phyloP scores from a whole-genome alignment of 1,140 invertebrate genomes.

The Pseudomyrmex gracilis region DNA sequence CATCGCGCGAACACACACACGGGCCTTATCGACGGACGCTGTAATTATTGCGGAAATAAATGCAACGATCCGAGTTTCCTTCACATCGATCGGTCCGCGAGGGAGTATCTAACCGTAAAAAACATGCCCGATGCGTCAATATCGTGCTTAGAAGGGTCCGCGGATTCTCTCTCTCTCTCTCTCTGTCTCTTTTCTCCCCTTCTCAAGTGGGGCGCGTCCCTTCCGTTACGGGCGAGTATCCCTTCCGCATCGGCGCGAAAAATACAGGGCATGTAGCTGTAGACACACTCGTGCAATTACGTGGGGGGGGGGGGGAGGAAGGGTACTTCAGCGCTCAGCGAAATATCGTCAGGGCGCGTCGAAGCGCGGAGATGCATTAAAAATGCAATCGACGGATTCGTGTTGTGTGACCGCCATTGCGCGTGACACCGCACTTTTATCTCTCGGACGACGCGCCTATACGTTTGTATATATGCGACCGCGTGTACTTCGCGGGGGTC shows the following conservation, averaged over 20 bases:
- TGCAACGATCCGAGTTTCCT: constrained; percentile 62
- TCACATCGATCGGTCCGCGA: constrained; percentile 59
- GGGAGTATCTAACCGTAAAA: constrained; percentile 65
- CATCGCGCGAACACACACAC: neutral
- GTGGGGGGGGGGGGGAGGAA: too few relatives aligned
- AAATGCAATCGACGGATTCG: constrained; percentile 31
- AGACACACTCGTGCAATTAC: constrained; percentile 51
- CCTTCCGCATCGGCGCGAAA: constrained; percentile 64
- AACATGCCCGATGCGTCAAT: constrained; percentile 60
- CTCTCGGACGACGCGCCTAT: neutral
- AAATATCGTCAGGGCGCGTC: constrained; percentile 31
- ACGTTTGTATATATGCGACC: constrained; percentile 44
- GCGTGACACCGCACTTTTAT: constrained; percentile 27
- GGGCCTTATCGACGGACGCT: neutral
- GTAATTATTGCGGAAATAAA: constrained; percentile 62
- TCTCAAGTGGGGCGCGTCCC: constrained; percentile 61
- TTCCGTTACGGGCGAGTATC: constrained; percentile 50
- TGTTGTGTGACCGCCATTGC: neutral
- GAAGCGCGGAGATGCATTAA: constrained; percentile 24
- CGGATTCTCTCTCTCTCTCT: constrained; percentile 14
- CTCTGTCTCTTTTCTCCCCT: neutral
- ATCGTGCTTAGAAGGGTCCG: constrained; percentile 43
- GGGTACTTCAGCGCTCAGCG: neutral
- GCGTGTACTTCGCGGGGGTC: constrained; percentile 14
- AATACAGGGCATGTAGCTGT: constrained; percentile 20